Conservation (phyloP, 2,797 vertebrate species). For the Thaleichthys pacificus region DNA sequence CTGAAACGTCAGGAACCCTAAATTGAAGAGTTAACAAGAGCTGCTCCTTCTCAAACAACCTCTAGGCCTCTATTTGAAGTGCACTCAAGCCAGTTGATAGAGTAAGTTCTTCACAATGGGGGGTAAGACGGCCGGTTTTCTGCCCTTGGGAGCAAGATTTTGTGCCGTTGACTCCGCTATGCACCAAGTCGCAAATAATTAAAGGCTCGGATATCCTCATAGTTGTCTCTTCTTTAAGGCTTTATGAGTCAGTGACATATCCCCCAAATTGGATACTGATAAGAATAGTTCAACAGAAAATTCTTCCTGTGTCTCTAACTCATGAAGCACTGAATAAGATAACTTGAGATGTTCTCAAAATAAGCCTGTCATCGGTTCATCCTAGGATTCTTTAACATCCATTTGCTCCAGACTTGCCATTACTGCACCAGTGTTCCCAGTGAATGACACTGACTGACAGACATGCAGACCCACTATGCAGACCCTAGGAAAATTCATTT, state of each 20-base stretch:
- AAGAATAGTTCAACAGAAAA: too few relatives aligned
- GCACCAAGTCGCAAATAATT: constrained; percentile 26
- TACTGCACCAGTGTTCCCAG: too few relatives aligned
- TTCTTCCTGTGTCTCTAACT: too few relatives aligned
- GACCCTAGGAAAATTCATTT: too few relatives aligned
- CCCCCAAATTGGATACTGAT: too few relatives aligned
- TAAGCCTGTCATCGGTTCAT: too few relatives aligned
- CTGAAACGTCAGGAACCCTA: constrained; percentile 47
- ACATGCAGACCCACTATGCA: too few relatives aligned
- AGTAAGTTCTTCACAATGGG: constrained; percentile 49
- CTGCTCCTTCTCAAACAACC: constrained; percentile 50
- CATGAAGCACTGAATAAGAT: too few relatives aligned
- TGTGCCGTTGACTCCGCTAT: constrained; percentile 33
- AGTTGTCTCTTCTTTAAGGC: background rate
- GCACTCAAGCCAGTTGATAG: constrained; percentile 61
- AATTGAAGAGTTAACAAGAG: constrained; percentile 53
- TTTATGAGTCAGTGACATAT: background rate
- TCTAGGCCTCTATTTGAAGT: constrained; percentile 60
- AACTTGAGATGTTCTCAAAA: too few relatives aligned
- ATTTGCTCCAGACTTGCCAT: too few relatives aligned
- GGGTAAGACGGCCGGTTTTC: constrained; percentile 35
- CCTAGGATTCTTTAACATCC: too few relatives aligned
- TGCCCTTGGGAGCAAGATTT: constrained; percentile 49
- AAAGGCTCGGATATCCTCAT: background rate
- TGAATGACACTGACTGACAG: too few relatives aligned